phyloP scores from a whole-genome alignment of 2,797 vertebrate species.

The Dermochelys coriacea region DNA sequence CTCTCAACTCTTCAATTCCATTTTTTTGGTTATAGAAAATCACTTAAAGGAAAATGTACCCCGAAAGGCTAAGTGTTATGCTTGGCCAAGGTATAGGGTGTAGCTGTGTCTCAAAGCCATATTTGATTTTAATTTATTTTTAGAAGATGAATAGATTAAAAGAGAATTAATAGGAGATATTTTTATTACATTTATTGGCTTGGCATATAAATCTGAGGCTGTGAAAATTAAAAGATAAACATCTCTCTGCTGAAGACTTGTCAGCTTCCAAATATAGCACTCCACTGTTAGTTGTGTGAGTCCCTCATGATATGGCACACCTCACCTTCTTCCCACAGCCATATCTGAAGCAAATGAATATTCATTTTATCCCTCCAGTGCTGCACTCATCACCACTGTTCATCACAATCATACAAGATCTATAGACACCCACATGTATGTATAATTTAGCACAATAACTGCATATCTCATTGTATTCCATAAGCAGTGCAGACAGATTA shows the following conservation, averaged over 20 bases:
- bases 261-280: not conserved
- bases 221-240: conserved; percentile 32
- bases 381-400: not conserved
- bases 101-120: not conserved
- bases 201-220: conserved; percentile 5
- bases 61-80: conserved; percentile 37
- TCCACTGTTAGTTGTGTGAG: not conserved
- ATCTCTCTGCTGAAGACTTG: not conserved
- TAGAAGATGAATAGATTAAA: conserved; percentile 41
- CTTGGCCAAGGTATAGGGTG: conserved; percentile 13
- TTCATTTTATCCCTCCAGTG: not conserved
- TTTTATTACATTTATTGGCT: not conserved
- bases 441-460: not conserved
- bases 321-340: conserved; percentile 29
- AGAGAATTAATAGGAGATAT: conserved; percentile 31
- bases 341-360: not conserved
- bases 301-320: not conserved
- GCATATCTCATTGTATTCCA: not conserved
- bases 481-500: not conserved
- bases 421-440: not conserved
- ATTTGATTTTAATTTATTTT: conserved; percentile 40
- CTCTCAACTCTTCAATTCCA: not conserved
- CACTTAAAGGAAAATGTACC: conserved; percentile 7
- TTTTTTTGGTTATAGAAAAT: conserved; percentile 54
- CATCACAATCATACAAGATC: not conserved